Evolutionary conservation across 2,113 vertebrate genomes (phyloP).

Genomic region (Rhinogobius similis): DNA sequence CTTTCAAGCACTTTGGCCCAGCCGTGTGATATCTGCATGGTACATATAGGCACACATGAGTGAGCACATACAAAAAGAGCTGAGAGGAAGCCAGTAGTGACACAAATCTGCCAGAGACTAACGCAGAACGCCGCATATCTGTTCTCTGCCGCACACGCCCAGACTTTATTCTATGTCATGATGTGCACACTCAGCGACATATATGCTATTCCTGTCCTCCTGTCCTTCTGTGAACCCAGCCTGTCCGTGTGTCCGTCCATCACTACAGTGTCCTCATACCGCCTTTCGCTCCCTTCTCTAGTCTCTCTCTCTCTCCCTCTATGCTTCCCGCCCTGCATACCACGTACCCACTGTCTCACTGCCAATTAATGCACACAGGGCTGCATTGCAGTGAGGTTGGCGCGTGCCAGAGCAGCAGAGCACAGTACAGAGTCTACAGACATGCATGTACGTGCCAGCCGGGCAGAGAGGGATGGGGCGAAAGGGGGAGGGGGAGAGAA

Average conservation of each 20-base stretch:
- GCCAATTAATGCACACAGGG: constrained; percentile 80
- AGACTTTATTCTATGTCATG: constrained; percentile 56
- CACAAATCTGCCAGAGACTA: constrained; percentile 56
- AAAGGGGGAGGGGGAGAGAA: constrained; percentile 16
- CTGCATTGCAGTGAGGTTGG: constrained; percentile 82
- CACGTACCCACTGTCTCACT: constrained; percentile 72
- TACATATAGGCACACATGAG: constrained; percentile 71
- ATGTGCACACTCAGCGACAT: constrained; percentile 58
- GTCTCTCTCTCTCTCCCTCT: constrained; percentile 40
- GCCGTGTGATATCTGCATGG: constrained; percentile 64
- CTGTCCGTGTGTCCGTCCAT: constrained; percentile 46
- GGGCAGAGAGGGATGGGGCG: constrained; percentile 43
- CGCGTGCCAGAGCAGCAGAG: constrained; percentile 70
- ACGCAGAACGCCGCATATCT: constrained; percentile 50
- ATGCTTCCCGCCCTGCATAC: constrained; percentile 66
- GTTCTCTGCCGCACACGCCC: constrained; percentile 27
- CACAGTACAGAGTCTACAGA: constrained; percentile 76
- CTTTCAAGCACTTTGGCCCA: constrained; percentile 49
- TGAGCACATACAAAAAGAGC: constrained; percentile 64
- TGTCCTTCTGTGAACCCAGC: constrained; percentile 41
- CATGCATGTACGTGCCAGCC: constrained; percentile 78
- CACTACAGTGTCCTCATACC: constrained; percentile 61
- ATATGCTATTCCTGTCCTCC: constrained; percentile 48
- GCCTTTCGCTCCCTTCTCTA: constrained; percentile 38
- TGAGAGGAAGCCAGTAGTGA: constrained; percentile 47